Evolutionary conservation across 2,888 invertebrate species (phyloP).

Genomic region (Gastracanthus pulcherrimus): DNA sequence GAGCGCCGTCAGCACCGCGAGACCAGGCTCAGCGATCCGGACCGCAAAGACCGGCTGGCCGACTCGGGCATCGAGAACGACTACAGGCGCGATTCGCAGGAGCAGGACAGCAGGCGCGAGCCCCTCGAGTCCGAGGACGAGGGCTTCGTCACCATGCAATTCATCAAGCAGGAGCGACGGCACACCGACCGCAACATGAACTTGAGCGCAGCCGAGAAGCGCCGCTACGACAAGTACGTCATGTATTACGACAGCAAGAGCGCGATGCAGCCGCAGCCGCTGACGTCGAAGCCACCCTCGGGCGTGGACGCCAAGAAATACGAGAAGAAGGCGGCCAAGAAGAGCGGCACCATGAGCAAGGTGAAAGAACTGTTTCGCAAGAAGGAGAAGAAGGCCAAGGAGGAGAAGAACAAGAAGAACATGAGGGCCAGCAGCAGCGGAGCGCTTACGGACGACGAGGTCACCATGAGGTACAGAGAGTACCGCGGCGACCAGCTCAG

Average conservation of each 20-base stretch:
- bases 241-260: slow-evolving; percentile 63
- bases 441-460: slow-evolving; percentile 74
- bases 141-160: slow-evolving; percentile 83
- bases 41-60: slow-evolving; percentile 82
- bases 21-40: slow-evolving; percentile 76
- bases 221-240: slow-evolving; percentile 69
- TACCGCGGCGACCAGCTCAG: slow-evolving; percentile 74
- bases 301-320: slow-evolving; percentile 72
- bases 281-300: slow-evolving; percentile 72
- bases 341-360: slow-evolving; percentile 78
- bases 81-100: slow-evolving; percentile 84
- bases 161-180: slow-evolving; percentile 86
- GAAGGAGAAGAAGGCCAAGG: slow-evolving; percentile 84
- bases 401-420: slow-evolving; percentile 77
- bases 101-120: slow-evolving; percentile 70
- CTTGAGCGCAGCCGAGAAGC: slow-evolving; percentile 63
- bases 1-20: slow-evolving; percentile 69
- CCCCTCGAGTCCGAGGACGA: slow-evolving; percentile 84
- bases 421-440: slow-evolving; percentile 68
- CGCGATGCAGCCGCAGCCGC: slow-evolving; percentile 39
- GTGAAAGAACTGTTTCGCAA: slow-evolving; percentile 88
- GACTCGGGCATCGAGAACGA: slow-evolving; percentile 92
- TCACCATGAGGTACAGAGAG: slow-evolving; percentile 74
- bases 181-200: slow-evolving; percentile 84
- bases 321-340: slow-evolving; percentile 74